Conservation (phyloP, 2,113 vertebrate species). For the Apodemus speciosus region DNA sequence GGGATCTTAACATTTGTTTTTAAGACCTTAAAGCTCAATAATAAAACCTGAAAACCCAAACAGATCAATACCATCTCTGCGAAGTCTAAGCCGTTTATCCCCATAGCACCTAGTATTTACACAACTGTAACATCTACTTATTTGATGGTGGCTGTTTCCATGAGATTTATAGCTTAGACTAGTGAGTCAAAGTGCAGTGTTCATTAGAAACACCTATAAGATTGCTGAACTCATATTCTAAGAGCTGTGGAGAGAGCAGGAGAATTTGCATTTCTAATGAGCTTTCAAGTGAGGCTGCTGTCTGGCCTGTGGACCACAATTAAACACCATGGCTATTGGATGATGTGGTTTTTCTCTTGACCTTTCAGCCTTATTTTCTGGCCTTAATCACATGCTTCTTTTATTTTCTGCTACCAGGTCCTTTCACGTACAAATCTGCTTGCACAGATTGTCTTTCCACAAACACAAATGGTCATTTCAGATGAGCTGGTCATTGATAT, state of each 20-base stretch:
- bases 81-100: background rate
- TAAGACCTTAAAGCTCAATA: background rate
- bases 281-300: background rate
- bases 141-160: background rate
- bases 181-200: background rate
- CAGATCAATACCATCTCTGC: background rate
- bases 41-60: background rate
- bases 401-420: background rate
- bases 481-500: background rate
- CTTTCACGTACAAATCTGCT: background rate
- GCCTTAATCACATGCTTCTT: background rate
- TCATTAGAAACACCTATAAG: background rate
- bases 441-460: background rate
- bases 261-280: background rate
- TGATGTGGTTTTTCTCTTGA: background rate
- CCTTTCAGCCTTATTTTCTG: background rate
- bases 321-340: background rate
- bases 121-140: background rate
- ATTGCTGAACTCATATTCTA: background rate
- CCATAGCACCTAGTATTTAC: background rate
- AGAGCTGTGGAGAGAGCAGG: background rate
- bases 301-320: background rate
- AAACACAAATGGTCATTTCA: background rate
- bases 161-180: background rate
- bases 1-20: background rate